Conservation (phyloP, 2,113 vertebrate genomes). For the Cyanoderma ruficeps region DNA sequence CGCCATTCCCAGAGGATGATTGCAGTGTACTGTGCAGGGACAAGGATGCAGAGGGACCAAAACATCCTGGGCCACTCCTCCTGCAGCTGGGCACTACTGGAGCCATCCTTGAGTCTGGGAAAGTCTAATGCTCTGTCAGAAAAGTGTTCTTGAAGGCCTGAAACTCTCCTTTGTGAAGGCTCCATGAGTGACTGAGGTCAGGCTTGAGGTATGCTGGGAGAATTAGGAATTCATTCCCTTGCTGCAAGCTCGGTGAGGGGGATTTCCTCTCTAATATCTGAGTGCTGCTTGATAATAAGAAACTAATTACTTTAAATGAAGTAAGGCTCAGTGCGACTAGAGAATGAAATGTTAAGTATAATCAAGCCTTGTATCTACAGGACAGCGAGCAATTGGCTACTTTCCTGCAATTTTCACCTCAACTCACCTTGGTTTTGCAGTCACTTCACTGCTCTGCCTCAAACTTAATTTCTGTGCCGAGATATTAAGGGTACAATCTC, state of each 20-base stretch:
- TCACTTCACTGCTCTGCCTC: background rate
- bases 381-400: background rate
- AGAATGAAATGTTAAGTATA: background rate
- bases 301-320: slow-evolving; percentile 18
- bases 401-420: slow-evolving; percentile 16
- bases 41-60: background rate
- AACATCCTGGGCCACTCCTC: accelerated
- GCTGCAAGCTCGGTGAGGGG: background rate
- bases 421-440: background rate
- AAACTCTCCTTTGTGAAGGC: background rate
- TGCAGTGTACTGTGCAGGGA: background rate
- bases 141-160: background rate
- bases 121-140: background rate
- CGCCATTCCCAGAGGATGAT: background rate
- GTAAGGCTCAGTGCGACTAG: background rate
- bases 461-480: background rate
- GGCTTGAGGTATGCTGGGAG: background rate
- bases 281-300: slow-evolving; percentile 7
- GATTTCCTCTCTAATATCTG: slow-evolving; percentile 4
- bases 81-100: background rate
- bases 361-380: background rate
- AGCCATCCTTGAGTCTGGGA: background rate
- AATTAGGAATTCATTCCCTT: background rate
- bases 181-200: background rate
- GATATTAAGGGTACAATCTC: slow-evolving; percentile 1